Percentiles rank a stretch among this genome's conserved stretches.
Evolutionary conservation across 35 echinoderm and acorn worm species (phyloP).

Genomic region (Stichopus chloronotus): DNA sequence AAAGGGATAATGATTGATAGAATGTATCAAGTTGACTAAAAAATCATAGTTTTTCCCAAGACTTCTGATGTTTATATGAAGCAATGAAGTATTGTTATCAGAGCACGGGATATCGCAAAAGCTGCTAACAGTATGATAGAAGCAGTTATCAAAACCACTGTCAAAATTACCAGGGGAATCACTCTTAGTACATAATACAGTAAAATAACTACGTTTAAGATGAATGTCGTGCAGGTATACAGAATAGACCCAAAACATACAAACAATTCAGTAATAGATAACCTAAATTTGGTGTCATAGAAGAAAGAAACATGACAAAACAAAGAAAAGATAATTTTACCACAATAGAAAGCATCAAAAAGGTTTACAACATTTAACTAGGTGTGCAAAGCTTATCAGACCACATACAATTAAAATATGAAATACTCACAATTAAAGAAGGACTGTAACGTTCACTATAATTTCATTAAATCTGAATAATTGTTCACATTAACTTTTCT

Average conservation of each 20-base stretch:
- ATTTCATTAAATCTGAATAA: too few species aligned
- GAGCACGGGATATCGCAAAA: too few species aligned
- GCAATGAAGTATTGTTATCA: too few species aligned
- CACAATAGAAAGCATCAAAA: neutral
- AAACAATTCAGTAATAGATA: neutral
- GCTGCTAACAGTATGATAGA: too few species aligned
- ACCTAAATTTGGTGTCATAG: neutral
- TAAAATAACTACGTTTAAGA: neutral
- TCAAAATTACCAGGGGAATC: neutral
- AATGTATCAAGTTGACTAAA: too few species aligned
- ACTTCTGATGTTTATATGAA: too few species aligned
- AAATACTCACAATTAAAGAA: neutral
- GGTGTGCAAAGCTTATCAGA: too few species aligned
- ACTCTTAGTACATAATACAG: neutral
- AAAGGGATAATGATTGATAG: too few species aligned
- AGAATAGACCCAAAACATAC: neutral
- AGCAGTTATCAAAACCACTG: neutral
- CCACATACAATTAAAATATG: too few species aligned
- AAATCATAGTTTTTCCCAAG: too few species aligned
- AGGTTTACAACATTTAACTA: too few species aligned
- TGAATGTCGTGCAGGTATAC: neutral
- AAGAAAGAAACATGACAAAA: neutral
- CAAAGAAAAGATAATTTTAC: slow-evolving; percentile 5
- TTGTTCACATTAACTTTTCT: neutral
- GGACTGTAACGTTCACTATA: neutral